phyloP scores from a whole-genome alignment of 2,888 invertebrate genomes.

The Sylvicola fuscatus region DNA sequence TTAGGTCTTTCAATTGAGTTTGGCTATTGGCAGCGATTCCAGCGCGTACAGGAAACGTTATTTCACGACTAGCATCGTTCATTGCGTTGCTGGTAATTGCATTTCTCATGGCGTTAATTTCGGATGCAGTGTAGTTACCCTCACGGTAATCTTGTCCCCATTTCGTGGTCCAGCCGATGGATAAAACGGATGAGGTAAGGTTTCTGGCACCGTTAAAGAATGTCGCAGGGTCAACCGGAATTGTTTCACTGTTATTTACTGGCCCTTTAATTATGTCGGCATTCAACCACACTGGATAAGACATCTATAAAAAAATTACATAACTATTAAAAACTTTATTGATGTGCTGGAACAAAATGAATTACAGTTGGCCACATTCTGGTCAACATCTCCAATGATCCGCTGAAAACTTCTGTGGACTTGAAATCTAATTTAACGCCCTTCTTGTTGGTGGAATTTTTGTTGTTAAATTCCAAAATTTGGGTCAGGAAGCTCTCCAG shows the following conservation, averaged over 20 bases:
- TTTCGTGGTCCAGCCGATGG: constrained; percentile 71
- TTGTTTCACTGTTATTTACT: constrained; percentile 29
- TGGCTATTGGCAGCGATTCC: constrained; percentile 45
- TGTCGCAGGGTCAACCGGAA: constrained; percentile 37
- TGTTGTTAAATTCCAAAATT: constrained; percentile 31
- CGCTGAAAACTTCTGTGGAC: constrained; percentile 46
- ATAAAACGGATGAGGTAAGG: constrained; percentile 45
- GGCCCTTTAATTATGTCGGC: constrained; percentile 66
- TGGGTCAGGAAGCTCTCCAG: constrained; percentile 46
- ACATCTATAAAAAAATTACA: constrained; percentile 29
- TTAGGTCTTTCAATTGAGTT: constrained; percentile 34
- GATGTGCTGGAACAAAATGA: background rate
- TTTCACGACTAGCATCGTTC: constrained; percentile 29
- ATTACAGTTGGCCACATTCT: constrained; percentile 22
- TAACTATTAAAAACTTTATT: constrained; percentile 2
- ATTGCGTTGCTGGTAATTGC: constrained; percentile 27
- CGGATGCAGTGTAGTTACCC: constrained; percentile 36
- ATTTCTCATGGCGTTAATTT: constrained; percentile 48
- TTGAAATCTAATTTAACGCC: constrained; percentile 84
- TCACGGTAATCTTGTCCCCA: constrained; percentile 30
- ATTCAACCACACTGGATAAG: constrained; percentile 66
- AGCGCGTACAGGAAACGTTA: constrained; percentile 66
- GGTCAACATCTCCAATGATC: constrained; percentile 29
- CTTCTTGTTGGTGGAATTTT: constrained; percentile 27
- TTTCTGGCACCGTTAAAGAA: constrained; percentile 40